Evolutionary conservation across 2,113 vertebrate species (phyloP), one percentile per base, ranked within the genome.

Genomic region (Marcusenius ussheri): DNA sequence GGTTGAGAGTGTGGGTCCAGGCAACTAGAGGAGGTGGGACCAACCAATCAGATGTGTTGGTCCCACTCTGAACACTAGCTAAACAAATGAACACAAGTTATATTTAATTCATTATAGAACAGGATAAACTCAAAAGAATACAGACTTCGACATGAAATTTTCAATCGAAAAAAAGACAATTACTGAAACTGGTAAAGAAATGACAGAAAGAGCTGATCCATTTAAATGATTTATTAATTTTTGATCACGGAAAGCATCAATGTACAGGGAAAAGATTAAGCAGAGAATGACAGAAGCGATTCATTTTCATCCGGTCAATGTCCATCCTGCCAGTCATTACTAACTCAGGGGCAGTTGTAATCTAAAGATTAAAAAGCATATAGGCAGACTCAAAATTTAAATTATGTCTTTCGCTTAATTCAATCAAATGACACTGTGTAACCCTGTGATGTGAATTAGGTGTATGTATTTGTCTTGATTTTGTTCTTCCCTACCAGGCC

Each of bases 151-250:
- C 27, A 13, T 70, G 35, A 42, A 42, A 80, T 39, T 42, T 39
- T 19, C 53, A n/a, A 46, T 9, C 45, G 5, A 21, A 51, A 51
- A 31, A 51, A 47, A 24, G 46, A 9, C 80, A 47, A 47, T 47
- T n/a, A n/a, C 42, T 84, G 83, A n/a, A 47, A 47, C 39, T 21
- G 80, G 39, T 84, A 3, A 87, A 51, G 49, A 87, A 87, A 87
- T 31, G 27, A 53, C 85, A 35, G 24, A 85, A 53, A 51, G 15
- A 84, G 21, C 45, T 46, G 45, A 24, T 46, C 45, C 89, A 56
- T 89, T 85, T 84, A 11, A 89, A 89, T 17, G 19, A 46, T 85
- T 89, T 89, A 89, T 89, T 89, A 53, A 7, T 51, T 87, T 46
- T 85, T 85, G 74, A 80, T 89, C 77, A 89, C 42, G 77, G 27